Base-by-base conservation (phyloP, 2,888 invertebrate genomes). In the Phyto melanocephala region DNA sequence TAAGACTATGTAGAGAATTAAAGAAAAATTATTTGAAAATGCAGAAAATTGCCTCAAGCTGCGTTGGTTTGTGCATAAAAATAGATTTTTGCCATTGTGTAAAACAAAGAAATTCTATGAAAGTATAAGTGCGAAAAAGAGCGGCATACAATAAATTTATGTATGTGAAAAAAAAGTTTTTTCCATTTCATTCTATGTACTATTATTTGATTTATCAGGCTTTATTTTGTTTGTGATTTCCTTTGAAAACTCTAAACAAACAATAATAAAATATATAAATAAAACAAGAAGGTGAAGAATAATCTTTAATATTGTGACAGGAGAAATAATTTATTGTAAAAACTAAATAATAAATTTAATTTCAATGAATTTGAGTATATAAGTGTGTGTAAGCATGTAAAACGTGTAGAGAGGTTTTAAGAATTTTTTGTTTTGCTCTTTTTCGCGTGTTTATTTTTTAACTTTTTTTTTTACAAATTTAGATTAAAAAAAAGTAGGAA, bases 41-140 rank as follows among this genome's bases (percentile, higher is more conserved):
- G 75, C 42, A 52, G 37, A 37, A 65, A 60, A 50, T 37, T 68
- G 52, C 75, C 79, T 35, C 79, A 75, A 79, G 82, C 79, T 84
- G 85, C 72, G 85, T 76, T 84, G 76, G 79, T 82, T 80, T 79
- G 77, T 77, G 81, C 75, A 74, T 85, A 85, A 80, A 85, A 85
- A 85, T 85, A 85, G 85, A 85, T 80, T 74, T 85, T 75, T 40
- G 77, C 80, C 50, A 70, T 81, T 84, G 81, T 79, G 76, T 75
- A 76, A 76, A 84, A 77, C 72, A 79, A 83, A 78, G 77, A 81
- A 76, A 76, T 74, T 68, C 54, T 68, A 74, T 47, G 33, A 74
- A 78, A 83, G 81, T 70, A 75, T 74, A 74, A 80, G 77, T 78
- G 72, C 74, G 77, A 71, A 80, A 80, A 83, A 80, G 80, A 80